Base-by-base conservation (phyloP, 1,140 invertebrate species). In the Apis cerana region DNA sequence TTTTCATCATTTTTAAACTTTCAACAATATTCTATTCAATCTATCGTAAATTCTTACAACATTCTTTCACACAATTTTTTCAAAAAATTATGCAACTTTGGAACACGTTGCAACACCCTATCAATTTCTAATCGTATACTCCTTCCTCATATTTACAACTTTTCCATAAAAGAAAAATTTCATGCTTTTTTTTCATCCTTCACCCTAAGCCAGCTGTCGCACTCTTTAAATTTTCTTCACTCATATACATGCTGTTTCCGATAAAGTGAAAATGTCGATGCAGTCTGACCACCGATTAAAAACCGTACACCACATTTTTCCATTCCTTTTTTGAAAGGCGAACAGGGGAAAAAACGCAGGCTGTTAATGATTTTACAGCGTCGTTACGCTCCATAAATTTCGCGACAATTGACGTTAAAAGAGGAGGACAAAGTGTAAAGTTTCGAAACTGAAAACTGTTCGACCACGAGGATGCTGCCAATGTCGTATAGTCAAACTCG, bases 341-440 rank as follows among this genome's bases (percentile, higher is more conserved):
- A 54, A 11, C 2, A 48, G 8, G 67, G 21, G 50, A 50, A 79
- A 78, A 79, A 61, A 64, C 50, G 61, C n/a, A 5, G 19, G 70
- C 50, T 80, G 78, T 75, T 80, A 75, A 75, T 75, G 61, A 79
- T 61, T 71, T 70, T 79, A 79, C n/a, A 58, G 54, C 23, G 52
- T 65, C 52, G 70, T 75, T 74, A 58, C 78, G 70, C 15, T 64
- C 61, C 50, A 58, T 80, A 80, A 80, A 74, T 80, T 43, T 17
- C 61, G 70, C 52, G 52, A 56, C 27, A 80, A 80, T 50, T 56
- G 61, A 80, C 61, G 61, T 62, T 74, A 43, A 80, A 62, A 79
- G 12, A 19, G 56, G 5, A 19, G 43, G 17, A 56, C 13, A 43
- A 43, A 43, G 67, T 48, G 65, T 33, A 15, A 65, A 80, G 69